Conservation (phyloP, 2,113 vertebrate genomes). For the Poeciliopsis prolifica region DNA sequence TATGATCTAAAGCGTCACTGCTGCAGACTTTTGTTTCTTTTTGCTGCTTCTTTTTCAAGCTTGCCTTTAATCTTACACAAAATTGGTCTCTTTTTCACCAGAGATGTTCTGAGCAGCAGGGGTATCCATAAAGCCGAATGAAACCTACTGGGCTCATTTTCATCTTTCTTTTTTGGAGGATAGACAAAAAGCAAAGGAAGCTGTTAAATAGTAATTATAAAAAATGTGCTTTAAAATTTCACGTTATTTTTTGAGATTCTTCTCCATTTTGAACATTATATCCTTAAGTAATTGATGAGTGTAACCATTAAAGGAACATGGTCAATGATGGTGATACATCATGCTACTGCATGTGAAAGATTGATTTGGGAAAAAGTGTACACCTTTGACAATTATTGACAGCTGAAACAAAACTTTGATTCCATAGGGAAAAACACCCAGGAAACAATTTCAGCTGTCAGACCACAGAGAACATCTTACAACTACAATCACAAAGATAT, state of each 20-base stretch:
- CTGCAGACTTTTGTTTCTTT: constrained; percentile 23
- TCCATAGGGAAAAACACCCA: background rate
- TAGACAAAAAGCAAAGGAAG: constrained; percentile 10
- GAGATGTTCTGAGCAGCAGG: constrained; percentile 31
- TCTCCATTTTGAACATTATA: constrained; percentile 7
- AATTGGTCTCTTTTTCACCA: constrained; percentile 55
- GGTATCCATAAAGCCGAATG: constrained; percentile 32
- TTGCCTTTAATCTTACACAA: constrained; percentile 57
- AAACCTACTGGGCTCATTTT: constrained; percentile 32
- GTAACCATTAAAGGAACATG: background rate
- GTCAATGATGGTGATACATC: background rate
- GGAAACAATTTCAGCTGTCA: background rate
- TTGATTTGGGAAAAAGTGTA: background rate
- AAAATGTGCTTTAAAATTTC: constrained; percentile 23
- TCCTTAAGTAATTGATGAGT: background rate
- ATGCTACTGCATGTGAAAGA: background rate
- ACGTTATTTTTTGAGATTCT: background rate
- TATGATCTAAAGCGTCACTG: constrained; percentile 32
- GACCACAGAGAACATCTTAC: background rate
- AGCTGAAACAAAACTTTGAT: background rate
- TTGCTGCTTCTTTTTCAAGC: constrained; percentile 11
- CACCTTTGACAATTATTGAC: background rate
- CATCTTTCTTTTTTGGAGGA: constrained; percentile 8
- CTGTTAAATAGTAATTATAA: background rate
- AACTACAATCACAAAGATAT: background rate